Evolutionary conservation across 2,797 vertebrate species (phyloP), one percentile per base, ranked within the genome.

Genomic region (Pseudopleuronectes americanus): DNA sequence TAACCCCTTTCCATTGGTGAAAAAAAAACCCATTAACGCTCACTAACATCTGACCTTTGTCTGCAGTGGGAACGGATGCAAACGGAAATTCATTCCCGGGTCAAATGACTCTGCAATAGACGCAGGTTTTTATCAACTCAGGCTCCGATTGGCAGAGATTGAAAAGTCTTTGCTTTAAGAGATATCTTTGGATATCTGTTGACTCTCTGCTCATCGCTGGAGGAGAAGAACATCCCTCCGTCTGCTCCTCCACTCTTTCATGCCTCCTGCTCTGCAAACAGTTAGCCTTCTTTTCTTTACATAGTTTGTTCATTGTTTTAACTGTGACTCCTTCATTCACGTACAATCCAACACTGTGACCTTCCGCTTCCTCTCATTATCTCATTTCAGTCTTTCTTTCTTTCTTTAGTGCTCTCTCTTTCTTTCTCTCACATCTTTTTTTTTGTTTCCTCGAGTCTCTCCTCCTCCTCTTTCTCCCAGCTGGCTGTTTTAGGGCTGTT

Each of bases 401-500:
- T 6, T 43, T 41, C 43, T 56, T 33, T n/a, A 1, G 16, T 65
- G 14, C 36, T 33, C 19, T 45, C 38, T 17, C 17, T 17, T 6
- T 62, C 41, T 43, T 8, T 51, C n/a, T 36, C 24, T 64, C 68
- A 28, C 66, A 68, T 68, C 62, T 48, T 36, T 53, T 36, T 36
- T 24, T 10, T 76, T 8, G 24, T 60, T 38, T 60, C 73, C 60
- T 57, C 56, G 31, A 57, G 22, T 79, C 74, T 80, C 38, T 72
- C 59, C 72, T 31, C 69, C 60, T 31, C 69, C 60, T 83, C 47
- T 61, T 65, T 84, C 72, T 92, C 91, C 90, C 92, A 91, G 88
- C 84, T 88, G 90, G 83, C 90, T 91, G 86, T 93, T 94, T 92
- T 92, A 91, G 88, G 89, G 84, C 92, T 90, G 90, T 94, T 94